These are phyloP conservation scores for Spea hammondii DNA, from an alignment of 2,797 vertebrate genomes.

Conservation along the genomic window DNA sequence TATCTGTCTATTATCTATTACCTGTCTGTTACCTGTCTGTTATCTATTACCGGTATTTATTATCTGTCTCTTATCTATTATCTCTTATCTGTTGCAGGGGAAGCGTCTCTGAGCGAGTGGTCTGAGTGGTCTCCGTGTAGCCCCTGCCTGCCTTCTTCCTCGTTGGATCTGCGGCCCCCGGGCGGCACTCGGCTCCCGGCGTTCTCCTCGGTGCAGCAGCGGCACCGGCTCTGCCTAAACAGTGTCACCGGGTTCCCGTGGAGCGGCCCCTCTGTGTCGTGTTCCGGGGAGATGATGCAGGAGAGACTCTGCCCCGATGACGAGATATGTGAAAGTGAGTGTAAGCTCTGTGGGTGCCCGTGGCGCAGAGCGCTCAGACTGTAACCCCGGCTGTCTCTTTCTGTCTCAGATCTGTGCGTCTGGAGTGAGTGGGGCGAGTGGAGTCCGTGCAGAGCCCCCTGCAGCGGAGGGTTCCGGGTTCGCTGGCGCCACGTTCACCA, in stretches of 20 bases:
- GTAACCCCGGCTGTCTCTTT: too few relatives aligned
- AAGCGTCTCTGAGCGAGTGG: conserved; percentile 82
- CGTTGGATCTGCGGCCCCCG: conserved; percentile 39
- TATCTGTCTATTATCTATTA: too few relatives aligned
- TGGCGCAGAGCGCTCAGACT: too few relatives aligned
- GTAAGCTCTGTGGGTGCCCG: neutral
- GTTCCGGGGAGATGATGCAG: conserved; percentile 66
- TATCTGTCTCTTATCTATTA: neutral
- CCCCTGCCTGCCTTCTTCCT: conserved; percentile 66
- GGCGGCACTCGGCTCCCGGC: neutral
- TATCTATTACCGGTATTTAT: too few relatives aligned
- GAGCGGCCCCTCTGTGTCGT: conserved; percentile 56
- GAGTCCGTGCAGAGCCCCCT: conserved; percentile 81
- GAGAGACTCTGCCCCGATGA: conserved; percentile 72
- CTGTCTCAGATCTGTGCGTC: conserved; percentile 73
- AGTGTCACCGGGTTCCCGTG: conserved; percentile 72
- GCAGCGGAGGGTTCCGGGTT: conserved; percentile 79
- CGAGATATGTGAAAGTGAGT: conserved; percentile 72
- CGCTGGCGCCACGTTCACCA: conserved; percentile 68
- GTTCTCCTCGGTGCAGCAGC: conserved; percentile 73
- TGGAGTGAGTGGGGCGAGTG: conserved; percentile 83
- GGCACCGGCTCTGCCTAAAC: conserved; percentile 81
- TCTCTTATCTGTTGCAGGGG: conserved; percentile 21
- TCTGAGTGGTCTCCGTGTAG: conserved; percentile 83
- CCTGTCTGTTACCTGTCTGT: too few relatives aligned